phyloP scores from a whole-genome alignment of 2,797 vertebrate genomes.

The Argya squamiceps region DNA sequence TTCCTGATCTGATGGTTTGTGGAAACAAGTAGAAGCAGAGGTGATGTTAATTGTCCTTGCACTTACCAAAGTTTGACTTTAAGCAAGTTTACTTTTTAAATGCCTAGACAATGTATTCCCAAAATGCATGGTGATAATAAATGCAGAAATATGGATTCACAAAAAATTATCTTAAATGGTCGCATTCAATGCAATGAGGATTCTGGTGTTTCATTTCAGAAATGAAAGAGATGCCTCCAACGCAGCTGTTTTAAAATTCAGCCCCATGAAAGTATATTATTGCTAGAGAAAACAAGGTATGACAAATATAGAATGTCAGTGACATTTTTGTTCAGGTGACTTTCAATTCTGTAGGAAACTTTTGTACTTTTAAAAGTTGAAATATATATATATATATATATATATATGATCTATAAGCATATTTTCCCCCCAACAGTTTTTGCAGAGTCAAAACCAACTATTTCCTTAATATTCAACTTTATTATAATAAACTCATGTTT shows the following conservation, averaged over 20 bases:
- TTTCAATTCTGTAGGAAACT: background rate
- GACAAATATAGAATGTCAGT: accelerated
- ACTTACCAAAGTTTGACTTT: background rate
- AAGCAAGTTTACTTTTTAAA: background rate
- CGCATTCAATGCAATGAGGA: background rate
- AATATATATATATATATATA: too few species aligned
- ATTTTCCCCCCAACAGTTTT: background rate
- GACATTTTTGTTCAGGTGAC: background rate
- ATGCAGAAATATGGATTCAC: background rate
- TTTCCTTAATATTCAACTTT: background rate
- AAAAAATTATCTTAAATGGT: background rate
- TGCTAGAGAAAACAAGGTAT: background rate
- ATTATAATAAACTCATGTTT: background rate
- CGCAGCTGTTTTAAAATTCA: background rate
- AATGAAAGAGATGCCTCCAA: background rate
- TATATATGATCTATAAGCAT: background rate
- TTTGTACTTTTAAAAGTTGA: background rate
- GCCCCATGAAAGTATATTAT: background rate
- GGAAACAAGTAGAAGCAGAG: accelerated
- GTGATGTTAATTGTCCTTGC: accelerated
- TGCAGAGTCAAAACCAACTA: background rate
- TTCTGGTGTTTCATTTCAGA: background rate
- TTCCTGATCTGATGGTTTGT: background rate
- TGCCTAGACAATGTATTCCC: background rate
- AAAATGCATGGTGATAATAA: background rate